phyloP scores from a whole-genome alignment of 2,797 vertebrate species.

The Podarcis lilfordi region DNA sequence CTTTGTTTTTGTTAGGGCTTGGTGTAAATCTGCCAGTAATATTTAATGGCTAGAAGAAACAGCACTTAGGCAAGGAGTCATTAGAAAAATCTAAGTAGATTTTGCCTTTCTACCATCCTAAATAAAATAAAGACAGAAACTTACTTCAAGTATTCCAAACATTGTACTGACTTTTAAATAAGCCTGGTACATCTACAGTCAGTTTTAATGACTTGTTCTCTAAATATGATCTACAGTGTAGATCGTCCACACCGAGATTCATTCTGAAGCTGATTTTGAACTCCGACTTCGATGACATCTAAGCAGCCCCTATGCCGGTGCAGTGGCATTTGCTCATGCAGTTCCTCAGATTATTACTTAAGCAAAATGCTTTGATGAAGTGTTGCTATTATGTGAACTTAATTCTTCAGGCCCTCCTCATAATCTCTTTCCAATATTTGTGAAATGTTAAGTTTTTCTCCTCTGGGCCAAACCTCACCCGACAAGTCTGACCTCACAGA shows the following conservation, averaged over 20 bases:
- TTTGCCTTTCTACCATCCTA: constrained; percentile 36
- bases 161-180: constrained; percentile 62
- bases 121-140: constrained; percentile 38
- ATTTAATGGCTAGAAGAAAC: constrained; percentile 18
- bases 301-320: constrained; percentile 37
- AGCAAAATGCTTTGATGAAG: constrained; percentile 36
- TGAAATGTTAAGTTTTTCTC: neutral
- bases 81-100: constrained; percentile 12
- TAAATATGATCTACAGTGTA: constrained; percentile 74
- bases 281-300: constrained; percentile 60
- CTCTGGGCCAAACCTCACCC: neutral
- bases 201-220: constrained; percentile 67
- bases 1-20: constrained; percentile 9
- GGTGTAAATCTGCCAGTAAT: constrained; percentile 26
- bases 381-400: neutral
- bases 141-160: constrained; percentile 59
- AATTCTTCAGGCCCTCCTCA: constrained; percentile 19
- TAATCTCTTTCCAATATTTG: constrained; percentile 13
- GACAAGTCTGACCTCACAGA: neutral
- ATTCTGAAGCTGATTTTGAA: constrained; percentile 72
- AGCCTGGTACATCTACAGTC: constrained; percentile 64
- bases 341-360: constrained; percentile 47
- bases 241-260: constrained; percentile 68
- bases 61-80: constrained; percentile 29
- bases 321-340: constrained; percentile 58